A percentile compares a stretch with the other conserved stretches of the same genome.
These are phyloP conservation scores for Galbula dea DNA, from an alignment of 2,113 vertebrate species.

Conservation along the genomic window DNA sequence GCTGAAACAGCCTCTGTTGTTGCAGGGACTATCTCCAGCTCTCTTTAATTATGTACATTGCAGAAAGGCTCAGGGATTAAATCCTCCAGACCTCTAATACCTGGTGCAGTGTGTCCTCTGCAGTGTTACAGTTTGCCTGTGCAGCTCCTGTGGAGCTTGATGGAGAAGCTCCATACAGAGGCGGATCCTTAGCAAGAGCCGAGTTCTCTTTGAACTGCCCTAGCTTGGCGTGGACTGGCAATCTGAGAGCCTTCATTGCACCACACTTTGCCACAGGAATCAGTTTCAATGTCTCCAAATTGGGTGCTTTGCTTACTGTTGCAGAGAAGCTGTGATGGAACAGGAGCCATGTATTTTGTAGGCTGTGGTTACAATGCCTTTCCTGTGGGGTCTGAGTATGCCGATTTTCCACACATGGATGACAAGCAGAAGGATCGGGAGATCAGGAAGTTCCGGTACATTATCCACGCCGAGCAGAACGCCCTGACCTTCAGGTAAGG, in stretches of 20 bases:
- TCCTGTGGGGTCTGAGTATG: slow-evolving; percentile 89
- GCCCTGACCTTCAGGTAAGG: slow-evolving; percentile 93
- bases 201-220: neutral
- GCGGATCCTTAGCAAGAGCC: neutral
- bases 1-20: neutral
- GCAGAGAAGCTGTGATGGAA: slow-evolving; percentile 82
- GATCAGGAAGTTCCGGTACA: slow-evolving; percentile 92
- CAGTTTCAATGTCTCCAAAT: neutral
- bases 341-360: slow-evolving; percentile 83
- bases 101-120: neutral
- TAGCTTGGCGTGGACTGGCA: neutral
- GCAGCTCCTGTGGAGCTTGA: neutral
- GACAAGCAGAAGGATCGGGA: slow-evolving; percentile 88
- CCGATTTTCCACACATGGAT: slow-evolving; percentile 94
- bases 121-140: fast-evolving
- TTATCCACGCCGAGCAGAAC: slow-evolving; percentile 94
- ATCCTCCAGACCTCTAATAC: neutral
- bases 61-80: neutral
- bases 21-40: no score
- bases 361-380: slow-evolving; percentile 96
- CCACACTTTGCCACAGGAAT: neutral
- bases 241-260: neutral
- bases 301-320: slow-evolving; percentile 24
- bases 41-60: neutral
- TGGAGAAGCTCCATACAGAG: neutral